Evolutionary conservation across 1,140 invertebrate genomes (phyloP).

Genomic region (Archegozetes longisetosus): DNA sequence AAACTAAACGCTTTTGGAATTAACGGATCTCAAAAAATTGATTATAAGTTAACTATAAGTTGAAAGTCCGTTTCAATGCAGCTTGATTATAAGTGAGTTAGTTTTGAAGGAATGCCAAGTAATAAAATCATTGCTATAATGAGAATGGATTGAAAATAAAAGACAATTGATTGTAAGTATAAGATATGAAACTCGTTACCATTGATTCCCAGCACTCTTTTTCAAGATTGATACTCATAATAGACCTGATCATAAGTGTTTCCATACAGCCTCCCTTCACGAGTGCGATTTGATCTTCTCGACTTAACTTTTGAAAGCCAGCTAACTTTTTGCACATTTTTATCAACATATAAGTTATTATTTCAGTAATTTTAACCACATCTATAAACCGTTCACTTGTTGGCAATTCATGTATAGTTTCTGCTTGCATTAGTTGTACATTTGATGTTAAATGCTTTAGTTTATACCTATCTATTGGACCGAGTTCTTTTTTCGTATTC

Average conservation of each 20-base stretch:
- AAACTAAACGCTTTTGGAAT: no score
- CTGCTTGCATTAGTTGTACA: slow-evolving; percentile 8
- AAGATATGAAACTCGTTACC: not conserved
- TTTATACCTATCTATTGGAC: not conserved
- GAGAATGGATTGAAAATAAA: no score
- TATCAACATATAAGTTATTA: slow-evolving; percentile 70
- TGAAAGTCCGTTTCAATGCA: no score
- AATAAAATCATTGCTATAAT: no score
- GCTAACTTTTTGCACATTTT: slow-evolving; percentile 81
- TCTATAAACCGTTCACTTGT: slow-evolving; percentile 39
- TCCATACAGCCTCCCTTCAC: slow-evolving; percentile 76
- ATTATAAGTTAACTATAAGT: no score
- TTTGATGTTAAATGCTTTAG: slow-evolving; percentile 10
- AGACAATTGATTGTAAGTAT: not conserved
- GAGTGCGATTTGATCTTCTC: slow-evolving; percentile 73
- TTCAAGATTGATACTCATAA: slow-evolving; percentile 69
- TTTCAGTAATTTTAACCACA: slow-evolving; percentile 73
- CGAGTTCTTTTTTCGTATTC: not conserved
- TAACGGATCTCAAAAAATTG: no score
- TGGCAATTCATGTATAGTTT: slow-evolving; percentile 9
- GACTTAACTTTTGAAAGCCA: slow-evolving; percentile 73
- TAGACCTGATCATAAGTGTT: slow-evolving; percentile 77
- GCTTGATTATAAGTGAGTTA: no score
- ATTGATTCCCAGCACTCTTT: slow-evolving; percentile 55
- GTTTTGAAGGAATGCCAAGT: no score